These are phyloP conservation scores for Periparus ater DNA, from an alignment of 2,797 vertebrate species.

Conservation along the genomic window DNA sequence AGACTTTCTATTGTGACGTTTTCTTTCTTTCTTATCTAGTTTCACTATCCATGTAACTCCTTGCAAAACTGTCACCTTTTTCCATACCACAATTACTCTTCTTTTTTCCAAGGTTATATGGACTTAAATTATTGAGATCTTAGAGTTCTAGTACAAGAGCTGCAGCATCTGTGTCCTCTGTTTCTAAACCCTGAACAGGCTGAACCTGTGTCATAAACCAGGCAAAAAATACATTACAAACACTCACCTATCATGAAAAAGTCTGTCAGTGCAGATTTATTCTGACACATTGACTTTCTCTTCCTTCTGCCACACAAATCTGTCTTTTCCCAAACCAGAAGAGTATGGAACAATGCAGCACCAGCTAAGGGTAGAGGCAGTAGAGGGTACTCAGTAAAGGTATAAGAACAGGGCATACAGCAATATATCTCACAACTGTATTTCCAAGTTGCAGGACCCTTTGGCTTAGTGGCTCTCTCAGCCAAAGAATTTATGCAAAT, in stretches of 20 bases:
- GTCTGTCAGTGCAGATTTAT: background rate
- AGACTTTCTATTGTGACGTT: background rate
- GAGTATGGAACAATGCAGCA: background rate
- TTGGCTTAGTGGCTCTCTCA: background rate
- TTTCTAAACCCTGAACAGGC: background rate
- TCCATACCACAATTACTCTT: background rate
- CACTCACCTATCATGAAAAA: background rate
- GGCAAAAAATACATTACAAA: background rate
- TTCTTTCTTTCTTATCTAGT: background rate
- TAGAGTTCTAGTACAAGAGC: background rate
- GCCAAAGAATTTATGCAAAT: background rate
- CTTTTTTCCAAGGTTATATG: background rate
- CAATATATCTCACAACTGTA: background rate
- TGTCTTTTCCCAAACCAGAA: background rate
- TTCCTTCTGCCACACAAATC: background rate
- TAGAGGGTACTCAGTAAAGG: background rate
- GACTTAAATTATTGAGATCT: background rate
- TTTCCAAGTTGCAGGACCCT: background rate
- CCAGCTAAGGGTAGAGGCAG: background rate
- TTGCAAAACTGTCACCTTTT: background rate
- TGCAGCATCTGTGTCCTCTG: background rate
- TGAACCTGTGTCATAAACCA: background rate
- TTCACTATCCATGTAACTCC: background rate
- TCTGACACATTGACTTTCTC: background rate
- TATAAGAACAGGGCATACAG: background rate